A percentile compares a stretch with the other conserved stretches of the same genome.
phyloP scores from a whole-genome alignment of 1,140 invertebrate genomes.

The Heliothis subflexa region DNA sequence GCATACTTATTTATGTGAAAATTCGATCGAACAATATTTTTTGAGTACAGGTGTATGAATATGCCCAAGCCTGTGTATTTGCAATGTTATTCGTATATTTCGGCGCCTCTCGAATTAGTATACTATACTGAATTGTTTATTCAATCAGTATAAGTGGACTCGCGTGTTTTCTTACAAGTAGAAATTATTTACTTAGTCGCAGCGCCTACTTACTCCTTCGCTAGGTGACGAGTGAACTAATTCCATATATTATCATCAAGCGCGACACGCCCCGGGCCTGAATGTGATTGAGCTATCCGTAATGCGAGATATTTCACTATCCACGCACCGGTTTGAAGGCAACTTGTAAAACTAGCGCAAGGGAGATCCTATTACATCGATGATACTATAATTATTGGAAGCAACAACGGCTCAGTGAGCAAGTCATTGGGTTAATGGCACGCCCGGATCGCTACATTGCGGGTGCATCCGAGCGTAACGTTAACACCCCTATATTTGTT shows the following conservation, averaged over 20 bases:
- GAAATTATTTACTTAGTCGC: constrained; percentile 33
- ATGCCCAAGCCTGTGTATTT: not conserved
- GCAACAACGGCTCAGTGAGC: constrained; percentile 68
- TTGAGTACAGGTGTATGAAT: too few species aligned
- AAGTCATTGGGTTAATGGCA: constrained; percentile 82
- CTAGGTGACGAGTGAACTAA: constrained; percentile 33
- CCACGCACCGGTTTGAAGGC: constrained; percentile 5
- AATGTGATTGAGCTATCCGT: constrained; percentile 22
- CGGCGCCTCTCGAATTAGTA: not conserved
- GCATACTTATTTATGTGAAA: too few species aligned
- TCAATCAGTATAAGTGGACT: constrained; percentile 10
- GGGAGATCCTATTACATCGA: constrained; percentile 64
- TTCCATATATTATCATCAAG: constrained; percentile 28
- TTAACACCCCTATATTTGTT: constrained; percentile 38
- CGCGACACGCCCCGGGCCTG: constrained; percentile 15
- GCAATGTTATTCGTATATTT: not conserved
- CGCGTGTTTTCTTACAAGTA: constrained; percentile 7
- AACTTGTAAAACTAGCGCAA: constrained; percentile 34
- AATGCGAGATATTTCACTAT: constrained; percentile 20
- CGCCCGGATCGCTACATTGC: constrained; percentile 68
- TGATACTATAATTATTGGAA: constrained; percentile 64
- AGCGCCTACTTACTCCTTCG: constrained; percentile 19
- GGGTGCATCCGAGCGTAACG: constrained; percentile 63
- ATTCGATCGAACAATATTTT: not conserved
- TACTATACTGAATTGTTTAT: constrained; percentile 4